Evolutionary conservation across 2,797 vertebrate genomes (phyloP), one percentile per base, ranked within the genome.

Genomic region (Oreortyx pictus): DNA sequence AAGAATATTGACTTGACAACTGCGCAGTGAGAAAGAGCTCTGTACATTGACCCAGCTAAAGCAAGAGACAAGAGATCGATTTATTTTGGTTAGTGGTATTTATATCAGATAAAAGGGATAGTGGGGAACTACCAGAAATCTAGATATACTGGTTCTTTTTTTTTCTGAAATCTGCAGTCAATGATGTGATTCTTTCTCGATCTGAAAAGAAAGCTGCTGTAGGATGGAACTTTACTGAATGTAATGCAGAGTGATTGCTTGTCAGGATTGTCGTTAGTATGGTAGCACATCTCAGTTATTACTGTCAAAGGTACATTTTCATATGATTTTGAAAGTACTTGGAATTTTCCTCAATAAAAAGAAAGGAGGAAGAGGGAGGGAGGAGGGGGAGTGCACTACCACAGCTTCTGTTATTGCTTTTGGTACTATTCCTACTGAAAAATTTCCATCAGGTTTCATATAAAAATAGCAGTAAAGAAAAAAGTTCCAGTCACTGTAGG

Each of bases 391-490:
- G 41, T 6, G 37, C 49, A 75, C 87, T 92, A 76, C 67, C 57
- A n/a, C 75, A 86, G 57, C 27, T 92, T 91, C 88, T 90, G 46
- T 88, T 88, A 88, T 66, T 79, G 49, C 61, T 93, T 90, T 71
- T 94, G 81, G 75, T 88, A 85, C 49, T 67, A 39, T 44, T 74
- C 61, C 44, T 88, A 35, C 37, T 71, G 72, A 91, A 93, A 47
- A 27, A 68, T 68, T 66, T 75, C 41, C 35, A 65, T 67, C 33
- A 65, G 62, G 27, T 87, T 84, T 27, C 16, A 22, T 39, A 44
- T 47, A 61, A 86, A 94, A 88, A 88, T 54, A 90, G 60, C 24
- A 71, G 29, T 7, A 35, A 64, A 67, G 47, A 50, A 41, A 20
- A 29, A 33, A 33, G 25, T 56, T 82, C 43, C 41, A 74, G n/a